Evolutionary conservation across 1,140 invertebrate genomes (phyloP), one percentile per base, ranked within the genome.

Genomic region (Panonychus citri): DNA sequence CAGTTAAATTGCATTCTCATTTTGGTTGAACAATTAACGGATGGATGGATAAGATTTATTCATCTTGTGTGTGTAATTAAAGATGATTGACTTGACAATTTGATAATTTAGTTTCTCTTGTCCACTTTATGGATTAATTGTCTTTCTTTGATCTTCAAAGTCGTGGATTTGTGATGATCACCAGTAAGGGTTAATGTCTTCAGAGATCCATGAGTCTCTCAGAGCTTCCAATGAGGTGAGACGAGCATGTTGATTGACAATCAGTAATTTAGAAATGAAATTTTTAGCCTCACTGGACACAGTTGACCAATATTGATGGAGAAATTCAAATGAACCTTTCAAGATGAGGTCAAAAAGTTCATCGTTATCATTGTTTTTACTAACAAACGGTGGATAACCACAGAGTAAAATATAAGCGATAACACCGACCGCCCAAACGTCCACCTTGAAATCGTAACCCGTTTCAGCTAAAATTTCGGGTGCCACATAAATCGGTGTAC

Each of bases 351-450:
- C 87, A 69, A 97, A 97, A 56, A 97, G 72, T 64, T 75, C 73
- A 66, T 93, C 88, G 68, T 93, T 83, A 65, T 57, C 48, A 17
- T 58, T 57, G 3, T 55, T 43, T 39, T 62, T 59, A 56, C 60
- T 65, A 15, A 85, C 82, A 70, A 97, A 97, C 24, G 94, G 94
- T 54, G 94, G 91, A 73, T 94, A 98, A 10, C 94, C 93, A 71
- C 90, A 96, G 0, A 97, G 73, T 34, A 97, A 73, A 64, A 98
- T 95, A 68, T 96, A 97, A 2, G 90, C 73, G 60, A 97, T 97
- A 3, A 97, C 90, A 40, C 93, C 93, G 52, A 88, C 83, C 28
- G 93, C 91, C 93, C 93, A 98, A 56, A 97, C 83, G 68, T 97
- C 94, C 63, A 97, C 94, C 60, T 74, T 71, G 21, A 72, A 59